Percentiles rank a stretch among this genome's conserved stretches.
phyloP scores from a whole-genome alignment of 92 coral and sea anemone species.

The Zoanthus sociatus region DNA sequence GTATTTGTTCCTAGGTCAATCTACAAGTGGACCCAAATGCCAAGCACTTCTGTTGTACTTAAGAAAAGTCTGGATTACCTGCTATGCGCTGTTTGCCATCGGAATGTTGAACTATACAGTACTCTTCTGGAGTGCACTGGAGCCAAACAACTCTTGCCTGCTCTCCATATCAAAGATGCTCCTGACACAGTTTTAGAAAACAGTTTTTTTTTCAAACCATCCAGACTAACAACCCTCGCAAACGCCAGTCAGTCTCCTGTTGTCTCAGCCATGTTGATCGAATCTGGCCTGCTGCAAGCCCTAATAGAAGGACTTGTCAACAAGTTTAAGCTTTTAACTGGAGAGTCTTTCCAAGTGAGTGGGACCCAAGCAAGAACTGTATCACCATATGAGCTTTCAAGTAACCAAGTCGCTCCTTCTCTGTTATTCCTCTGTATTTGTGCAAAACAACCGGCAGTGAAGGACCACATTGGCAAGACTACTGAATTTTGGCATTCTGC shows the following conservation, averaged over 20 bases:
- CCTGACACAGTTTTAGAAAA: slow-evolving; percentile 30
- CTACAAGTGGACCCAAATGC: slow-evolving; percentile 80
- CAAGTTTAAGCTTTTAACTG: slow-evolving; percentile 59
- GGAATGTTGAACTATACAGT: slow-evolving; percentile 70
- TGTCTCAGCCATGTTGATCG: slow-evolving; percentile 69
- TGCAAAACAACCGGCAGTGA: slow-evolving; percentile 76
- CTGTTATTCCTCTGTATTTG: slow-evolving; percentile 79
- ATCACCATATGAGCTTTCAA: slow-evolving; percentile 9
- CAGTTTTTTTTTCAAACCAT: slow-evolving; percentile 50
- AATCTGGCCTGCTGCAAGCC: slow-evolving; percentile 75
- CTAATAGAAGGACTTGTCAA: slow-evolving; percentile 63
- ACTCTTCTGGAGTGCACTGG: slow-evolving; percentile 77
- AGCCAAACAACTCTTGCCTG: slow-evolving; percentile 60
- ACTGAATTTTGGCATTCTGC: slow-evolving; percentile 85
- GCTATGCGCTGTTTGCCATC: slow-evolving; percentile 81
- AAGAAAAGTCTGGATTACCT: slow-evolving; percentile 88
- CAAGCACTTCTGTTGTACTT: slow-evolving; percentile 66
- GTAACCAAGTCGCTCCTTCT: slow-evolving; percentile 71
- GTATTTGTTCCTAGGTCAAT: slow-evolving; percentile 62
- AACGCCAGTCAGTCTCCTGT: slow-evolving; percentile 70
- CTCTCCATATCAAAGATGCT: slow-evolving; percentile 46
- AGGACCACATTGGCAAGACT: slow-evolving; percentile 81
- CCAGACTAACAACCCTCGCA: slow-evolving; percentile 74
- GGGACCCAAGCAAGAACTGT: neutral
- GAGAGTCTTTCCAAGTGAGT: neutral